Conservation (phyloP, 2,888 invertebrate species). For the Eristalis arbustorum region DNA sequence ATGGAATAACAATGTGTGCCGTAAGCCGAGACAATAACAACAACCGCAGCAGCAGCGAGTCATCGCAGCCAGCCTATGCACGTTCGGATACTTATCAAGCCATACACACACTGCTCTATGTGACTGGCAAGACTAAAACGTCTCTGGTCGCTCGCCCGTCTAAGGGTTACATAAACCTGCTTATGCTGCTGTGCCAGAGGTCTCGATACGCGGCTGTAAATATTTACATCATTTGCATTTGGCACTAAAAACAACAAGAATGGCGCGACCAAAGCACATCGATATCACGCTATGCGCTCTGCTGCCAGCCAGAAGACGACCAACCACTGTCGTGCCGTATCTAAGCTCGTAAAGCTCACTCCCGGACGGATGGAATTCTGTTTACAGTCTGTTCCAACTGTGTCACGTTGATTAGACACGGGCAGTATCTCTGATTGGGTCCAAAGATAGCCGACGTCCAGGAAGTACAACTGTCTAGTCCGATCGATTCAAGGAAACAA, state of each 20-base stretch:
- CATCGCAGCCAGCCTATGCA: constrained; percentile 16
- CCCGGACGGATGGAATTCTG: constrained; percentile 53
- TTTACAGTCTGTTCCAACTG: constrained; percentile 45
- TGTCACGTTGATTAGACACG: constrained; percentile 22
- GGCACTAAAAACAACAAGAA: constrained; percentile 13
- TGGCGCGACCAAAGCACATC: constrained; percentile 44
- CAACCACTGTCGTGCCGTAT: neutral
- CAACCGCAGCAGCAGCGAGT: too few species aligned
- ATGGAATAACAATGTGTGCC: neutral
- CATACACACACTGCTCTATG: constrained; percentile 15
- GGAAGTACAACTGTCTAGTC: constrained; percentile 19
- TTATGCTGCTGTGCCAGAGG: constrained; percentile 16
- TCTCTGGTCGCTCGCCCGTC: neutral
- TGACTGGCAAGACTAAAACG: constrained; percentile 46
- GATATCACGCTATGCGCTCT: constrained; percentile 25
- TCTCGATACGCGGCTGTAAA: constrained; percentile 37
- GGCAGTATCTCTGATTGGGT: constrained; percentile 1
- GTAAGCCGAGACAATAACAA: neutral
- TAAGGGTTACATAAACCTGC: constrained; percentile 20
- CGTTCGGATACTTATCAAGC: constrained; percentile 32
- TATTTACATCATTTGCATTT: constrained; percentile 54
- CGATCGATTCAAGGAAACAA: neutral
- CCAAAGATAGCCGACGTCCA: neutral
- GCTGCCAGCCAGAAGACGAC: neutral
- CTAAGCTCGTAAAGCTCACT: constrained; percentile 33